Percentiles rank a stretch among this genome's conserved stretches.
These are phyloP conservation scores for Ceratosolen solmsi DNA, from an alignment of 1,140 invertebrate genomes.

Conservation along the genomic window DNA sequence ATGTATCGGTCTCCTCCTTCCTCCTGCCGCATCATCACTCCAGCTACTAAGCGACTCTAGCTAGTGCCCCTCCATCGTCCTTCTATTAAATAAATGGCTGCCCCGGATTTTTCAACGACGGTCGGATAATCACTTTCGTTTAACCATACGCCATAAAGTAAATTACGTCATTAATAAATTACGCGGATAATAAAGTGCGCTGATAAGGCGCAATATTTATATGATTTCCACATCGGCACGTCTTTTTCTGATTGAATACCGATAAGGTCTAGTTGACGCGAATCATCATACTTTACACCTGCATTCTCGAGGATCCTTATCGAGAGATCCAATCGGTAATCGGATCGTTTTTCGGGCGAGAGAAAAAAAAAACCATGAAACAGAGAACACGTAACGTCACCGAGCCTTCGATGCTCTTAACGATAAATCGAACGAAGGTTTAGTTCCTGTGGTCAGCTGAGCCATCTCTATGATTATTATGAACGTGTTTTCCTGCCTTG, in stretches of 20 bases:
- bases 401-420: slow-evolving; percentile 10
- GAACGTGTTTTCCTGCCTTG: neutral
- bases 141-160: neutral
- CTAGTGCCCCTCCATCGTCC: neutral
- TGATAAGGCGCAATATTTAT: neutral
- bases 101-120: neutral
- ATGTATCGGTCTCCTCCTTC: too few relatives aligned
- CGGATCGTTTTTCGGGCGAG: slow-evolving; percentile 32
- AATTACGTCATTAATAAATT: slow-evolving; percentile 11
- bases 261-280: neutral
- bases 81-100: neutral
- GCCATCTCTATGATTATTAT: neutral
- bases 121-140: neutral
- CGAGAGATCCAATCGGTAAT: slow-evolving; percentile 29
- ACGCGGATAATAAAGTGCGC: neutral
- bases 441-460: neutral
- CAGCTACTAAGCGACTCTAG: too few relatives aligned
- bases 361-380: slow-evolving; percentile 5
- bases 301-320: slow-evolving; percentile 24
- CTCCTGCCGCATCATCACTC: neutral
- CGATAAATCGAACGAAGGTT: slow-evolving; percentile 32
- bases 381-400: slow-evolving; percentile 18
- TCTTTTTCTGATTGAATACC: neutral
- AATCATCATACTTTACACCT: slow-evolving; percentile 31
- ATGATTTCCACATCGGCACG: neutral